phyloP scores from a whole-genome alignment of 1,140 invertebrate species.

The Rhynchophorus ferrugineus region DNA sequence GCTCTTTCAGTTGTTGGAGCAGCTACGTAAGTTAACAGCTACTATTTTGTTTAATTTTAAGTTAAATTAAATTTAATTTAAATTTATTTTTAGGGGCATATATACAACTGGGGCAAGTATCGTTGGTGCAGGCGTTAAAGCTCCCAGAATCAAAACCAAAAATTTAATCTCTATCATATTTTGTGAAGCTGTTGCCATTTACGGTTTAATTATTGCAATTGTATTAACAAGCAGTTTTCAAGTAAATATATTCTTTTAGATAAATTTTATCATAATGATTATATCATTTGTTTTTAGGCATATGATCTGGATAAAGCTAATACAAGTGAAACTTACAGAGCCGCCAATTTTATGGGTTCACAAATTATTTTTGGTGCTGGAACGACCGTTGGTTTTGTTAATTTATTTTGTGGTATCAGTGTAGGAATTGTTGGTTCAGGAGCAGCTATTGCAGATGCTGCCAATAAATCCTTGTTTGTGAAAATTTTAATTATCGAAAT shows the following conservation, averaged over 20 bases:
- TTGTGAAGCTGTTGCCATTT: slow-evolving; percentile 91
- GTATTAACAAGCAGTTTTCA: slow-evolving; percentile 49
- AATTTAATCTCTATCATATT: slow-evolving; percentile 97
- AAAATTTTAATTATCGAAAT: slow-evolving; percentile 91
- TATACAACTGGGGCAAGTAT: slow-evolving; percentile 95
- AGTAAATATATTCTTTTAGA: slow-evolving; percentile 11
- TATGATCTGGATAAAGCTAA: slow-evolving; percentile 19
- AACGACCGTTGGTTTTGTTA: slow-evolving; percentile 75
- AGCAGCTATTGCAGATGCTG: slow-evolving; percentile 83
- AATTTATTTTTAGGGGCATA: slow-evolving; percentile 60
- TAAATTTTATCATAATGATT: background rate
- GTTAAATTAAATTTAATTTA: slow-evolving; percentile 2
- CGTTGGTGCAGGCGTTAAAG: slow-evolving; percentile 95
- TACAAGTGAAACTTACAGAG: slow-evolving; percentile 19
- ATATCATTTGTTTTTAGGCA: slow-evolving; percentile 22
- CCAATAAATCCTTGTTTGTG: slow-evolving; percentile 80
- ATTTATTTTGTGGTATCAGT: slow-evolving; percentile 79
- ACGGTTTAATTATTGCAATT: slow-evolving; percentile 87
- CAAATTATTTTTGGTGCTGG: slow-evolving; percentile 84
- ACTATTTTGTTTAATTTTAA: background rate
- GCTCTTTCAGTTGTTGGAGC: slow-evolving; percentile 95
- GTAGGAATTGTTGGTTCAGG: slow-evolving; percentile 85
- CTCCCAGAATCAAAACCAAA: slow-evolving; percentile 97
- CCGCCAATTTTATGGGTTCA: slow-evolving; percentile 54
- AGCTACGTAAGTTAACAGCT: slow-evolving; percentile 62